Evolutionary conservation across 2,113 vertebrate genomes (phyloP).

Genomic region (Naja naja): DNA sequence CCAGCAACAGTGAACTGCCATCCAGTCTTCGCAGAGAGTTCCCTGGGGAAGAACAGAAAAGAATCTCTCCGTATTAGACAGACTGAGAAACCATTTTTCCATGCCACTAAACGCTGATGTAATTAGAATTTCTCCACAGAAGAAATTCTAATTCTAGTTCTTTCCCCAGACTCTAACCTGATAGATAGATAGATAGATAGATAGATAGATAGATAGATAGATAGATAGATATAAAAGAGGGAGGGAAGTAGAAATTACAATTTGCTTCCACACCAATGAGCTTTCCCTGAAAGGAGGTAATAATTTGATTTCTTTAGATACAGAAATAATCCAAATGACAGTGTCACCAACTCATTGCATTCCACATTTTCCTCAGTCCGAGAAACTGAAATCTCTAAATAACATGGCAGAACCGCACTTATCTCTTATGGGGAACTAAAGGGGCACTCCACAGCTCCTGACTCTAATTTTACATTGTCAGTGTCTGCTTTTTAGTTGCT

Average conservation of each 20-base stretch:
- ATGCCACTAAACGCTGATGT: accelerated
- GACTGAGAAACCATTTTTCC: neutral
- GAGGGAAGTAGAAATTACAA: neutral
- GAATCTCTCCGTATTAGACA: neutral
- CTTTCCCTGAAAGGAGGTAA: neutral
- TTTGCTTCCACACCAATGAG: neutral
- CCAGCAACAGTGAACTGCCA: conserved; percentile 75
- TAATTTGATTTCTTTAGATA: neutral
- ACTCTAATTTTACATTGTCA: neutral
- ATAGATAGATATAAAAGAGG: no score
- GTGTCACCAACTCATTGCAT: neutral
- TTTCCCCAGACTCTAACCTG: accelerated
- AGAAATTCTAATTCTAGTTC: neutral
- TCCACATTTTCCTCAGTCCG: neutral
- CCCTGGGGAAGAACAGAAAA: conserved; percentile 57
- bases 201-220: no score
- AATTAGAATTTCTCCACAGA: neutral
- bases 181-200: no score
- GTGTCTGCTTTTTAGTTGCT: neutral
- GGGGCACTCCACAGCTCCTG: no score
- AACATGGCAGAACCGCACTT: neutral
- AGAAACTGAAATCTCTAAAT: neutral
- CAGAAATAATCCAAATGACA: neutral
- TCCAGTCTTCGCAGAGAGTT: conserved; percentile 75
- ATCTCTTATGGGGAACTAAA: neutral